Base-by-base conservation (phyloP, 2,113 vertebrate genomes). In the Catharus fuscescens region DNA sequence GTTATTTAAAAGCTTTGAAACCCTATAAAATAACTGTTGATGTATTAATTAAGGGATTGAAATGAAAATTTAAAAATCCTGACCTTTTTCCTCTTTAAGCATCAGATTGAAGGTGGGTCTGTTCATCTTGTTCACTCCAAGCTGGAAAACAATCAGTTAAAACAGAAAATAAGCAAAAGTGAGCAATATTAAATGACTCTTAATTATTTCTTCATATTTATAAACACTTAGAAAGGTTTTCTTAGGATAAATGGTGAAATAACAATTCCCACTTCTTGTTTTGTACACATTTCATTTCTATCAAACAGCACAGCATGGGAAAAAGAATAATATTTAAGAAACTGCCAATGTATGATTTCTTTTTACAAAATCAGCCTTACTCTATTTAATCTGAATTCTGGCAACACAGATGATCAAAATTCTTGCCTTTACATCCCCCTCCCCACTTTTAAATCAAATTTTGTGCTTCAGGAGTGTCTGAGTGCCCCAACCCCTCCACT, bases 81-180 rank as follows among this genome's bases (percentile, higher is more conserved):
- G 79, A 97, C 96, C 96, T 97, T 97, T 94, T 78, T 96, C 90
- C 95, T 96, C 94, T 66, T 83, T 40, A 92, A 90, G 88, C 93
- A 10, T 86, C 18, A 90, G 76, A 86, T 1, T 26, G 91, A 88
- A 97, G 93, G 93, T 90, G 94, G 94, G 5, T 70, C 91, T 60
- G 69, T 14, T 94, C 94, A 96, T 96, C 92, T 70, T 90, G 92
- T 53, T 94, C 81, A 71, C 74, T 93, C 93, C 85, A 74, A 88
- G 96, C 93, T 96, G 94, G 60, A 96, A 97, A 95, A 91, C 0
- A 95, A 88, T 2, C 36, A 56, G 64, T 71, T 78, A 40, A 73
- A 96, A 60, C 5, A 73, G 28, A 60, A 86, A 47, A 80, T 44
- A 8, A 77, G 47, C 32, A 53, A 69, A 0, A 38, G 40, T 15